Percentiles rank a stretch among this genome's conserved stretches.
Evolutionary conservation across 2,113 vertebrate genomes (phyloP).

Genomic region (Geothlypis trichas): DNA sequence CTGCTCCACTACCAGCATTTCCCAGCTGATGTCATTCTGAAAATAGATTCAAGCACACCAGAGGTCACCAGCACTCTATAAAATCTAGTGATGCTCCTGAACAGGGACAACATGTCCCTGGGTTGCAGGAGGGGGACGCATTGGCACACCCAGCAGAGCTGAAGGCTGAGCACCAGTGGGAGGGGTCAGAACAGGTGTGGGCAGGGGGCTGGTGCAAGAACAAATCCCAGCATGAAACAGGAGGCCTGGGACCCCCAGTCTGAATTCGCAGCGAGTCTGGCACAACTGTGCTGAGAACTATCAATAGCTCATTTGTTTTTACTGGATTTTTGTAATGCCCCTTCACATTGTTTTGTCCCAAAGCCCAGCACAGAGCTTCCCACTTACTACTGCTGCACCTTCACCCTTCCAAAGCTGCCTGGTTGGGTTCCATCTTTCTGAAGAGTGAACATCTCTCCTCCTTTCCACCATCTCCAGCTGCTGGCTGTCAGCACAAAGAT

Average conservation of each 20-base stretch:
- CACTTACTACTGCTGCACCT: neutral
- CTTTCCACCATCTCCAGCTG: neutral
- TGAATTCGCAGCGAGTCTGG: neutral
- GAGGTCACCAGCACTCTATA: neutral
- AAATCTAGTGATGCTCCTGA: neutral
- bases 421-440: neutral
- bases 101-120: neutral
- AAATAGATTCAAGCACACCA: neutral
- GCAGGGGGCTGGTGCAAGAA: neutral
- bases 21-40: slow-evolving; percentile 64
- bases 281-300: neutral
- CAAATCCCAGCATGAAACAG: neutral
- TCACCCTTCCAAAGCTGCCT: neutral
- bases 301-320: neutral
- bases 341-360: neutral
- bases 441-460: neutral
- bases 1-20: slow-evolving; percentile 41
- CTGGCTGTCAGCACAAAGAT: neutral
- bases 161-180: neutral
- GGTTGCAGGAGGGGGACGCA: neutral
- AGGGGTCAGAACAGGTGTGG: neutral
- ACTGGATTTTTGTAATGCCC: neutral
- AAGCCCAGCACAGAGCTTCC: neutral
- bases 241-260: rapidly evolving
- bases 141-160: neutral